Evolutionary conservation across 2,113 vertebrate genomes (phyloP).

Genomic region (Tor tambroides): DNA sequence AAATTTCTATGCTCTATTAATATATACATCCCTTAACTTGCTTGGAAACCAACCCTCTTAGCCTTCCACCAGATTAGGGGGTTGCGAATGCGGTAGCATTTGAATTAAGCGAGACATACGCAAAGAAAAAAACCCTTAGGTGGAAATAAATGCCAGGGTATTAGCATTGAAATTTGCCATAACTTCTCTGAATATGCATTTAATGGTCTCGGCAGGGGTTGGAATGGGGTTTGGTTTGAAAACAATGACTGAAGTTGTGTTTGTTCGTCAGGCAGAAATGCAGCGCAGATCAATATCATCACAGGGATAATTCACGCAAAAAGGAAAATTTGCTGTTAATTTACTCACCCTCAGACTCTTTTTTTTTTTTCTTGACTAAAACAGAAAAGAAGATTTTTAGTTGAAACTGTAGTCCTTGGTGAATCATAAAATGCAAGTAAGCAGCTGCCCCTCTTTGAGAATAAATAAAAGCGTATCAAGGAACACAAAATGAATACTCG

Average conservation of each 20-base stretch:
- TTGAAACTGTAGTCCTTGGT: too few species aligned
- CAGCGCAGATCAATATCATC: conserved; percentile 63
- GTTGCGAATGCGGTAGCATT: conserved; percentile 70
- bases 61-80: conserved; percentile 72
- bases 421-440: too few species aligned
- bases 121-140: conserved; percentile 31
- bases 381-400: too few species aligned
- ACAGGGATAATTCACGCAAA: background rate
- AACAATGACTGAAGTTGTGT: conserved; percentile 47
- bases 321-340: too few species aligned
- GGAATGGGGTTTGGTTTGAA: conserved; percentile 51
- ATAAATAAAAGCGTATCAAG: too few species aligned
- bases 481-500: too few species aligned
- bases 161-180: conserved; percentile 59
- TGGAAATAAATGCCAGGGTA: conserved; percentile 43
- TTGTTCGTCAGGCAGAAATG: conserved; percentile 51
- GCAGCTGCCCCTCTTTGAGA: too few species aligned
- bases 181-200: conserved; percentile 62
- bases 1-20: conserved; percentile 69
- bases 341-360: too few species aligned
- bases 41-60: conserved; percentile 68
- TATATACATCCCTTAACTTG: conserved; percentile 68
- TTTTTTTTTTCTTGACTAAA: too few species aligned
- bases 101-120: conserved; percentile 64
- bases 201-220: conserved; percentile 58